Percentiles rank a stretch among this genome's conserved stretches.
These are phyloP conservation scores for Balaenoptera acutorostrata DNA, from an alignment of 2,113 vertebrate species.

Conservation along the genomic window DNA sequence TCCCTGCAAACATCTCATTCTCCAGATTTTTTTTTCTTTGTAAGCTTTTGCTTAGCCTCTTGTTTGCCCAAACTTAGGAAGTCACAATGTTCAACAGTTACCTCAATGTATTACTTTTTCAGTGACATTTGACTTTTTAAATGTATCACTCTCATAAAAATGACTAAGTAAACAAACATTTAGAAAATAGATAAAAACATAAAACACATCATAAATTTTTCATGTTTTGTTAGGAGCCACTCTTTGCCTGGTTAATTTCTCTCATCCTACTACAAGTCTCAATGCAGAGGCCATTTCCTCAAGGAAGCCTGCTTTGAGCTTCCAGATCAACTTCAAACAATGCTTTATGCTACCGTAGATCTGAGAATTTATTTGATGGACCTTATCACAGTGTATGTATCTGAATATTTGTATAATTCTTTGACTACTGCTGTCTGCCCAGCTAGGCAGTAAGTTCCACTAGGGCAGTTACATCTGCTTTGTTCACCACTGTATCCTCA, in stretches of 20 bases:
- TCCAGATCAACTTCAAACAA: not conserved
- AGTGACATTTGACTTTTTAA: not conserved
- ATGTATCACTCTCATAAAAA: not conserved
- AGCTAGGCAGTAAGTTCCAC: not conserved
- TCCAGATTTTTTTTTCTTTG: not conserved
- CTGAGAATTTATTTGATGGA: not conserved
- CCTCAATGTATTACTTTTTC: not conserved
- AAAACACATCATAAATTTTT: not conserved
- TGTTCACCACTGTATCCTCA: not conserved
- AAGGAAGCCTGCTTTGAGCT: not conserved
- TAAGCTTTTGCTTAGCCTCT: not conserved
- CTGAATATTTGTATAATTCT: not conserved
- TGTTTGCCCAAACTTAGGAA: not conserved
- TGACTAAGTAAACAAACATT: not conserved
- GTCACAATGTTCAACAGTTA: not conserved
- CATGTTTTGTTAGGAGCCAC: not conserved
- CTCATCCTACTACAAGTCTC: not conserved
- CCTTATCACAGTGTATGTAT: not conserved
- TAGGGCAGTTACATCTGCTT: not conserved
- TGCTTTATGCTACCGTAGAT: not conserved
- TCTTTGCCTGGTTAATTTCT: not conserved
- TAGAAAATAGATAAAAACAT: not conserved
- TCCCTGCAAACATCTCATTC: not conserved
- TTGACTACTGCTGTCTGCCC: not conserved
- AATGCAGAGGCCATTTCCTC: not conserved